Evolutionary conservation across 2,797 vertebrate species (phyloP).

Genomic region (Eulemur albifrons): DNA sequence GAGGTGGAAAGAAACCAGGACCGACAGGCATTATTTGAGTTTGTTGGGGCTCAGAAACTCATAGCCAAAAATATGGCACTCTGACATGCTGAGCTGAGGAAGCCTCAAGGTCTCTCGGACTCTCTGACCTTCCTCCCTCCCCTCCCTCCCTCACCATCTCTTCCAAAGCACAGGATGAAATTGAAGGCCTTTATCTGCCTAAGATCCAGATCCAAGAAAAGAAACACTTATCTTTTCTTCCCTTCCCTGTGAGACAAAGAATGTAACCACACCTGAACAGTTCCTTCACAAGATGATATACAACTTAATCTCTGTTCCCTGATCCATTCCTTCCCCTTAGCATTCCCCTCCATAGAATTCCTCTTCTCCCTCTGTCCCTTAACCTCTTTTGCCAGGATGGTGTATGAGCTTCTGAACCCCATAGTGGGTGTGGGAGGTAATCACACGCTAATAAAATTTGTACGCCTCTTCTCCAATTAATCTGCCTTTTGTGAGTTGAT

Average conservation of each 20-base stretch:
- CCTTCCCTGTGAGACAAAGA: not conserved
- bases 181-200: not conserved
- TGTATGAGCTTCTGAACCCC: not conserved
- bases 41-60: not conserved
- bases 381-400: not conserved
- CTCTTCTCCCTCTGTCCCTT: not conserved
- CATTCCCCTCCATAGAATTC: not conserved
- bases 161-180: not conserved
- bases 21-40: not conserved
- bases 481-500: not conserved
- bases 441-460: not conserved
- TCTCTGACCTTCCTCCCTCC: not conserved
- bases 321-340: not conserved
- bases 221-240: not conserved
- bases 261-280: not conserved
- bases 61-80: not conserved
- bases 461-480: not conserved
- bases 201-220: not conserved
- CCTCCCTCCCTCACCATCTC: not conserved
- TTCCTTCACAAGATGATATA: not conserved
- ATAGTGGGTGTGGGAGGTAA: not conserved
- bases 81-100: not conserved
- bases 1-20: not conserved
- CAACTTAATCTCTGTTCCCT: not conserved
- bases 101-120: not conserved